Conservation (phyloP, 2,888 invertebrate genomes). For the Euplagia quadripunctaria region DNA sequence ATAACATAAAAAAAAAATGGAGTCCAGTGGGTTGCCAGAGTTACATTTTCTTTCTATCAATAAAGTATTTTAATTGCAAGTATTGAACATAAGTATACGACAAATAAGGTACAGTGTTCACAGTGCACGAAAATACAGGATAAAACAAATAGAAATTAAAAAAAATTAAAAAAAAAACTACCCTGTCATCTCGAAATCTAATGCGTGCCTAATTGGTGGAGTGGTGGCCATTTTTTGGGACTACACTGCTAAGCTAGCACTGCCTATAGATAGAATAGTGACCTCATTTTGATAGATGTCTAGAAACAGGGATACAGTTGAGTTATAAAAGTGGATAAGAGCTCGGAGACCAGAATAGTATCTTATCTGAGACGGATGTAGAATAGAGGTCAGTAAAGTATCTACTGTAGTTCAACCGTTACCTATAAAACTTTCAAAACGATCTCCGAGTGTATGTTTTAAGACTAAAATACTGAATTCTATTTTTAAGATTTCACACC, state of each 20-base stretch:
- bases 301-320: neutral
- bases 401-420: neutral
- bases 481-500: neutral
- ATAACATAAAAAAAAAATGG: too few relatives aligned
- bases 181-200: neutral
- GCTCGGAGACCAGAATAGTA: neutral
- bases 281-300: neutral
- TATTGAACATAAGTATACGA: too few relatives aligned
- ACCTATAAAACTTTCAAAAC: neutral
- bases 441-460: too few relatives aligned
- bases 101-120: too few relatives aligned
- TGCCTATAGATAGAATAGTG: neutral
- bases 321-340: conserved; percentile 5
- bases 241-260: neutral
- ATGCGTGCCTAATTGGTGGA: neutral
- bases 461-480: neutral
- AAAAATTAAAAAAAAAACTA: too few relatives aligned
- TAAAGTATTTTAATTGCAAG: too few relatives aligned
- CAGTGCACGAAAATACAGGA: too few relatives aligned
- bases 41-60: too few relatives aligned
- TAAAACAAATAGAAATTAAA: too few relatives aligned
- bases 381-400: neutral
- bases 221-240: neutral
- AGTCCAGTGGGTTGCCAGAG: too few relatives aligned
- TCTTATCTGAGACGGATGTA: conserved; percentile 13